Base-by-base conservation (phyloP, 2,113 vertebrate genomes). In the Cebidichthys violaceus region DNA sequence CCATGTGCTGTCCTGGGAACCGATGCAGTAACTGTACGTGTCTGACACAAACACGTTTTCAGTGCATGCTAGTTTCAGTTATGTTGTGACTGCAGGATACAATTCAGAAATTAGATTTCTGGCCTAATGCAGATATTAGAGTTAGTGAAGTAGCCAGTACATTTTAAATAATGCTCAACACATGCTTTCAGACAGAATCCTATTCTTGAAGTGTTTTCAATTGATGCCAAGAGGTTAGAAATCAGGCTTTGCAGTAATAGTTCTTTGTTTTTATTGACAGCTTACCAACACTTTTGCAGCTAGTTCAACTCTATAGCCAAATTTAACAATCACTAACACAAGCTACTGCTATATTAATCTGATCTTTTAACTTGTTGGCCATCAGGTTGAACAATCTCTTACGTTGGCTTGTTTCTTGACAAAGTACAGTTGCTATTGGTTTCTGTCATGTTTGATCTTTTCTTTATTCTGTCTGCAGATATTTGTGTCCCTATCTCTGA, bases 1-100 rank as follows among this genome's bases (percentile, higher is more conserved):
- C 96, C 91, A 99, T 99, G 98, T 99, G 98, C 79, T 99, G 98
- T 89, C 96, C 96, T 0, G 97, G 97, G 31, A 98, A 97, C 91
- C 97, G 96, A 90, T 99, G 98, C 93, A 98, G 96, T 76, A 98
- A 97, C 4, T 97, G 98, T 99, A 94, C 0, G 93, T 89, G 45
- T 4, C 71, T 35, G n/a, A 66, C 15, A 71, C 45, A 52, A 7
- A 39, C 13, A 62, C n/a, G 39, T 4, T 43, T 78, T 68, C 22
- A 70, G 9, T 9, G 14, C 29, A 55, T 11, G 35, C 33, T 9
- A 37, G 39, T 31, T 71, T 64, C 22, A 62, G 8, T 68, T 43
- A 13, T 13, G 6, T 59, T 65, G n/a, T 75, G 37, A 41, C 64
- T 52, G 24, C 11, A 15, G 54, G 70, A 39, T 14, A 5, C 15